Evolutionary conservation across 2,113 vertebrate genomes (phyloP).

Genomic region (Onychostruthus taczanowskii): DNA sequence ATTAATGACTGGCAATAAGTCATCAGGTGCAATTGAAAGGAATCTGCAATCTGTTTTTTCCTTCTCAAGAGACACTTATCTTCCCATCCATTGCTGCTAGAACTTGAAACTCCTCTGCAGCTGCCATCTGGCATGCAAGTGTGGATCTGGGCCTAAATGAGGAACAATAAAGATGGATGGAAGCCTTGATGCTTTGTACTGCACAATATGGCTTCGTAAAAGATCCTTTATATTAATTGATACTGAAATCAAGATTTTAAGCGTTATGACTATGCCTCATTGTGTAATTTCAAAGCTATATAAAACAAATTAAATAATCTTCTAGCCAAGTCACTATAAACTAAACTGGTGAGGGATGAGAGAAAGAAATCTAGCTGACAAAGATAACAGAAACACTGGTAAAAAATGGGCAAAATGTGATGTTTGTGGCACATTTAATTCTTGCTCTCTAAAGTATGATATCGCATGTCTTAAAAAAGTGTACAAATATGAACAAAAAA

Average conservation of each 20-base stretch:
- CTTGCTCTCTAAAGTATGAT: neutral
- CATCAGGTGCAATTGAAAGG: slow-evolving; percentile 38
- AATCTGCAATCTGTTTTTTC: slow-evolving; percentile 31
- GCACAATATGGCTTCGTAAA: slow-evolving; percentile 2
- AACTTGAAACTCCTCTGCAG: slow-evolving; percentile 53
- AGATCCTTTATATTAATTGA: slow-evolving; percentile 31
- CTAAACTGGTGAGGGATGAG: neutral
- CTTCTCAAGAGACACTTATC: slow-evolving; percentile 43
- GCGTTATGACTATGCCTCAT: neutral
- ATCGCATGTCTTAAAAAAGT: neutral
- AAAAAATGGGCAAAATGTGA: neutral
- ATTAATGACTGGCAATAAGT: slow-evolving; percentile 49
- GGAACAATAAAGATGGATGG: slow-evolving; percentile 55
- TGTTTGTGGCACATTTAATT: neutral
- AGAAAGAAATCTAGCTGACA: neutral
- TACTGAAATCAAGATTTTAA: slow-evolving; percentile 4
- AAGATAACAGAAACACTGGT: neutral
- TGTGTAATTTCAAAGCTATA: neutral
- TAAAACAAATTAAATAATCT: slow-evolving; percentile 42
- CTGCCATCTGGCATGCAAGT: slow-evolving; percentile 48
- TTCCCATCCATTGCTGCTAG: slow-evolving; percentile 11
- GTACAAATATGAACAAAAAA: neutral
- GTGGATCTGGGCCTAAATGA: slow-evolving; percentile 43
- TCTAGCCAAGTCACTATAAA: neutral
- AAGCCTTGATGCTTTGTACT: neutral